Conservation (phyloP, 1,140 invertebrate genomes). For the Saccostrea echinata region DNA sequence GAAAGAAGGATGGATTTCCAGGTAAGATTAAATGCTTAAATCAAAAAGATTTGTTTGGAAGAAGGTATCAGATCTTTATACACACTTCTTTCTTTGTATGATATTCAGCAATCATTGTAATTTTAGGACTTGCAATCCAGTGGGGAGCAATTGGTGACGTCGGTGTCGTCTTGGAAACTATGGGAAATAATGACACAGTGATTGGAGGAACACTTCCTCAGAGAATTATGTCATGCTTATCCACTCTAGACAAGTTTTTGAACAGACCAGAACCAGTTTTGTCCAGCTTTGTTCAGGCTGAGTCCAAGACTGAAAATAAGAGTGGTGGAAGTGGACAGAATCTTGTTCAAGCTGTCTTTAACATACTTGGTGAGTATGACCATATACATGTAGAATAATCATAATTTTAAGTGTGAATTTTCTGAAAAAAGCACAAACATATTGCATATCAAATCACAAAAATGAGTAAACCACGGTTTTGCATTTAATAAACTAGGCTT, state of each 20-base stretch:
- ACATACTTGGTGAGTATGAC: slow-evolving; percentile 77
- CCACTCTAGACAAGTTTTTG: slow-evolving; percentile 92
- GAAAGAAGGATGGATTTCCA: slow-evolving; percentile 88
- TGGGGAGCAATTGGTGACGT: slow-evolving; percentile 99
- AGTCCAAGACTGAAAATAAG: slow-evolving; percentile 82
- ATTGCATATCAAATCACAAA: too few relatives aligned
- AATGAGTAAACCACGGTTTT: too few relatives aligned
- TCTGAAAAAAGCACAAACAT: too few relatives aligned
- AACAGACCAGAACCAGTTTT: slow-evolving; percentile 92
- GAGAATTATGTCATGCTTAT: slow-evolving; percentile 92
- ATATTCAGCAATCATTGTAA: neutral
- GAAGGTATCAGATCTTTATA: neutral
- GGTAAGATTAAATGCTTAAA: slow-evolving; percentile 73
- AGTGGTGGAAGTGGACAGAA: slow-evolving; percentile 42
- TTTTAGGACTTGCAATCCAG: slow-evolving; percentile 89
- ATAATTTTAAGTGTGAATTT: too few relatives aligned
- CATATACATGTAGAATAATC: too few relatives aligned
- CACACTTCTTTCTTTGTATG: too few relatives aligned
- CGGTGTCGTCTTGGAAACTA: slow-evolving; percentile 91
- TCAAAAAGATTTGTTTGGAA: too few relatives aligned
- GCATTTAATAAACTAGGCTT: too few relatives aligned
- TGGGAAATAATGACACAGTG: slow-evolving; percentile 93
- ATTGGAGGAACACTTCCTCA: slow-evolving; percentile 96
- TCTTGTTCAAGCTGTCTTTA: slow-evolving; percentile 74
- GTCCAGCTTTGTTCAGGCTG: slow-evolving; percentile 89